Evolutionary conservation across 2,888 invertebrate species (phyloP).

Genomic region (Spialia ferax): DNA sequence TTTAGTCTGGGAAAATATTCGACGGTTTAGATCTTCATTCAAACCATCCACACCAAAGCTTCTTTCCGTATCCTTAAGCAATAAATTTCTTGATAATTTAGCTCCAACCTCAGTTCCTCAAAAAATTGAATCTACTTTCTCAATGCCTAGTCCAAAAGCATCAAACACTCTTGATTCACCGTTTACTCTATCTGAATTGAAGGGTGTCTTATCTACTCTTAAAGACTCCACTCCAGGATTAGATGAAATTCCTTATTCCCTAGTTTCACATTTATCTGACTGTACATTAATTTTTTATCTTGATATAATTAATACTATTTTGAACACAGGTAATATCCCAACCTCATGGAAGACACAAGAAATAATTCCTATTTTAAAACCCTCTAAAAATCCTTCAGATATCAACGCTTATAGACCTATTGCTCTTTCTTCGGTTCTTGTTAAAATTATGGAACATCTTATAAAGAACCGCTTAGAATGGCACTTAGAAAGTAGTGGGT

Average conservation of each 20-base stretch:
- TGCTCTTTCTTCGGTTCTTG: not conserved
- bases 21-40: not conserved
- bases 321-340: not conserved
- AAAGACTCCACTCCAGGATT: not conserved
- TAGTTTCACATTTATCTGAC: not conserved
- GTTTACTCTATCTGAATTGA: not conserved
- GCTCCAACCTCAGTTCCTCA: not conserved
- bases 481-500: not conserved
- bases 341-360: not conserved
- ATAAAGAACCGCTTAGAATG: not conserved
- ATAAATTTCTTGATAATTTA: not conserved
- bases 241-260: not conserved
- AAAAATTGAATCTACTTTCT: not conserved
- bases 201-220: not conserved
- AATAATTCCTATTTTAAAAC: not conserved
- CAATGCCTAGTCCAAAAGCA: not conserved
- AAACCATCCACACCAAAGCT: not conserved
- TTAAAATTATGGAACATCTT: not conserved
- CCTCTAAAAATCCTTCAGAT: not conserved
- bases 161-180: not conserved
- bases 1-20: not conserved
- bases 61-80: not conserved
- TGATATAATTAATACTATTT: not conserved
- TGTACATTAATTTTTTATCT: not conserved
- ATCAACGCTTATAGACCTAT: not conserved